These are phyloP conservation scores for Cheilosia vulpina DNA, from an alignment of 2,888 invertebrate genomes.

Conservation along the genomic window DNA sequence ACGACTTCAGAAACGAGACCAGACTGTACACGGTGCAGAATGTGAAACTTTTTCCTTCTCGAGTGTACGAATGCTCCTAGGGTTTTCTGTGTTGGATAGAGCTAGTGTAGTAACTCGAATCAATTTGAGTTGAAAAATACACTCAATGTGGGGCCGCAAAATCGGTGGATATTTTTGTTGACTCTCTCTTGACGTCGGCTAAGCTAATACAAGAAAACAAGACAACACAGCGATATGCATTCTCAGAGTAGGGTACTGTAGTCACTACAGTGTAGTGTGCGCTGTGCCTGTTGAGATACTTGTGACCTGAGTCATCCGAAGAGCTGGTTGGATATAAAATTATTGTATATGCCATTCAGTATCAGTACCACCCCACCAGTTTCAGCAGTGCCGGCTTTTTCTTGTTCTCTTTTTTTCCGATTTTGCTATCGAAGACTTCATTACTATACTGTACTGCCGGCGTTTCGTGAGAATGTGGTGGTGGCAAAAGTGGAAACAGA, in stretches of 20 bases:
- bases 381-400: slow-evolving; percentile 25
- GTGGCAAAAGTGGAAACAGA: slow-evolving; percentile 36
- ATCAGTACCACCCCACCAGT: not conserved
- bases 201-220: not conserved
- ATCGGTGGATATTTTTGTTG: slow-evolving; percentile 3
- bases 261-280: not conserved
- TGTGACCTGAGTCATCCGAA: slow-evolving; percentile 66
- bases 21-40: slow-evolving; percentile 73
- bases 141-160: slow-evolving; percentile 21
- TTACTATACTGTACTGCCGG: slow-evolving; percentile 34
- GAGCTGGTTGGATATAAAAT: slow-evolving; percentile 5
- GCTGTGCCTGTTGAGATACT: slow-evolving; percentile 58
- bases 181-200: slow-evolving; percentile 6
- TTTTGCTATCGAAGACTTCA: slow-evolving; percentile 40
- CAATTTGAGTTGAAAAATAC: slow-evolving; percentile 49
- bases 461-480: slow-evolving; percentile 60
- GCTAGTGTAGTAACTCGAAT: slow-evolving; percentile 28
- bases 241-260: too few relatives aligned
- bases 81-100: slow-evolving; percentile 20
- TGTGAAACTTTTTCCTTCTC: slow-evolving; percentile 72
- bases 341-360: not conserved
- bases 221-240: slow-evolving; percentile 5
- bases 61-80: slow-evolving; percentile 23
- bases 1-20: slow-evolving; percentile 75
- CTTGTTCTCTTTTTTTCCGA: slow-evolving; percentile 19